A percentile compares a stretch with the other conserved stretches of the same genome.
These are phyloP conservation scores for Tetragonisca angustula DNA, from an alignment of 2,888 invertebrate genomes.

Conservation along the genomic window DNA sequence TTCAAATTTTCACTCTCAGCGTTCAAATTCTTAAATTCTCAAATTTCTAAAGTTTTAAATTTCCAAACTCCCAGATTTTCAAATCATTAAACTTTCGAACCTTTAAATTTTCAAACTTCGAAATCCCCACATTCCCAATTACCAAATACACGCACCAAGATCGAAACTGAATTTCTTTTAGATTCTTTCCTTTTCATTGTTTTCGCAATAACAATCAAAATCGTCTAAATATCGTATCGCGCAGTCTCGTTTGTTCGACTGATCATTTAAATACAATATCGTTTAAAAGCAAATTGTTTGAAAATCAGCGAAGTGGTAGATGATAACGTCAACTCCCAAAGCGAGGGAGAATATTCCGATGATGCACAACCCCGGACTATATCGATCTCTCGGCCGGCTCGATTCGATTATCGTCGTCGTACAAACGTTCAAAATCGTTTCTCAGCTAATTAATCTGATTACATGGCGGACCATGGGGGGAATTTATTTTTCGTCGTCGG, in stretches of 20 bases:
- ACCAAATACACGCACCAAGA: not conserved
- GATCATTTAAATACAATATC: no score
- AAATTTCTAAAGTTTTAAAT: no score
- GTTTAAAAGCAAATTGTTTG: not conserved
- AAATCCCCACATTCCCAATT: no score
- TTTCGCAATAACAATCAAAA: not conserved
- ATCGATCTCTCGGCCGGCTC: not conserved
- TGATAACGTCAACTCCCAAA: not conserved
- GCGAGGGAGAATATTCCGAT: not conserved
- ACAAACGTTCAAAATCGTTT: constrained; percentile 37
- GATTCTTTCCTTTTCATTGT: not conserved
- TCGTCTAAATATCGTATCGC: not conserved
- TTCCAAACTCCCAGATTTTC: no score
- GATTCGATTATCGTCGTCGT: constrained; percentile 25
- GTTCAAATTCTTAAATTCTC: no score
- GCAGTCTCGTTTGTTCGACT: not conserved
- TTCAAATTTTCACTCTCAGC: no score
- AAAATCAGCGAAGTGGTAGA: not conserved
- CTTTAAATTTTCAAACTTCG: no score
- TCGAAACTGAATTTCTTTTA: not conserved
- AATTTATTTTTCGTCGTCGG: constrained; percentile 31
- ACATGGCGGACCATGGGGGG: not conserved
- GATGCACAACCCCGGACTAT: not conserved
- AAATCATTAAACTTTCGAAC: no score
- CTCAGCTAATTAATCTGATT: constrained; percentile 47